phyloP scores from a whole-genome alignment of 2,888 invertebrate species.

The Drosophila tanythrix region DNA sequence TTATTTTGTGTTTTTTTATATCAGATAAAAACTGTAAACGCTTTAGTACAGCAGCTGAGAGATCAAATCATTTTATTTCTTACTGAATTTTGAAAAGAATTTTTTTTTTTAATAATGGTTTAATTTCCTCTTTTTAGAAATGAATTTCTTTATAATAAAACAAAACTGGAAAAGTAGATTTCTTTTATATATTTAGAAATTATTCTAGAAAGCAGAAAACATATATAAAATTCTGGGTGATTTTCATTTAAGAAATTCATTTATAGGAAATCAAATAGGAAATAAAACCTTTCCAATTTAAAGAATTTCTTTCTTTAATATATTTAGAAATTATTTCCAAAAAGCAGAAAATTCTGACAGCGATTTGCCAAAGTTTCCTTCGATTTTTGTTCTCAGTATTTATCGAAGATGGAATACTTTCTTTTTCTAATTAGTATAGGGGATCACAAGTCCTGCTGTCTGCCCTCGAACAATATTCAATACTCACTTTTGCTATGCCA shows the following conservation, averaged over 20 bases:
- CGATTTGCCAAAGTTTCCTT: background rate
- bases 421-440: background rate
- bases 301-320: background rate
- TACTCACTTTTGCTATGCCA: conserved; percentile 94
- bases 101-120: background rate
- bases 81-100: background rate
- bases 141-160: background rate
- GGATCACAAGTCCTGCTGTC: background rate
- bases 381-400: no score
- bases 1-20: background rate
- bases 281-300: no score
- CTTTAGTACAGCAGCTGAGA: background rate
- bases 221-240: background rate
- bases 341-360: background rate
- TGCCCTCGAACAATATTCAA: background rate
- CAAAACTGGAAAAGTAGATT: no score
- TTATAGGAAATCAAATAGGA: background rate
- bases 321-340: background rate
- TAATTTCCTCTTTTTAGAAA: background rate
- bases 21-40: background rate
- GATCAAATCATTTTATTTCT: background rate
- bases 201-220: background rate
- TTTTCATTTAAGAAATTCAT: background rate
- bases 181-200: background rate
- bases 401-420: no score